Conservation (phyloP, 1,140 invertebrate genomes). For the Drosophila arizonae region DNA sequence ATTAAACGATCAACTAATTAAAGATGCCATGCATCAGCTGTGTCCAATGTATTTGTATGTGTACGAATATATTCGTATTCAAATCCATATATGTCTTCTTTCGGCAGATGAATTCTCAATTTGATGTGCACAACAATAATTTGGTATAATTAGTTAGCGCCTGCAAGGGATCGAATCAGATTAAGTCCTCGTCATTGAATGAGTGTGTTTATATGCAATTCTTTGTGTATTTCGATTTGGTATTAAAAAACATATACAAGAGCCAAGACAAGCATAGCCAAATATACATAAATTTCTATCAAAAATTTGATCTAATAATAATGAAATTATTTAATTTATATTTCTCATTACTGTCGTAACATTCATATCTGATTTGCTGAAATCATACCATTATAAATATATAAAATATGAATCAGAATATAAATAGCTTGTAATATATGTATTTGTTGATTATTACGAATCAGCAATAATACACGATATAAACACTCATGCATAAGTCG, state of each 20-base stretch:
- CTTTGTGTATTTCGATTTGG: too few relatives aligned
- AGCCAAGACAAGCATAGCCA: too few relatives aligned
- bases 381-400: too few relatives aligned
- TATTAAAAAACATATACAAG: too few relatives aligned
- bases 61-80: slow-evolving; percentile 21
- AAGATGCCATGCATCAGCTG: slow-evolving; percentile 50
- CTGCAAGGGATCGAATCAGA: neutral
- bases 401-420: too few relatives aligned
- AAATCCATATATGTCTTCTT: neutral
- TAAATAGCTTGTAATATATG: too few relatives aligned
- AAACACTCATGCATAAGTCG: too few relatives aligned
- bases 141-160: neutral
- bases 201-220: too few relatives aligned
- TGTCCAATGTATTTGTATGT: slow-evolving; percentile 11
- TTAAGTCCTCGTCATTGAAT: slow-evolving; percentile 7
- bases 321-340: neutral
- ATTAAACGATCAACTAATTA: slow-evolving; percentile 75
- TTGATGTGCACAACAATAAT: slow-evolving; percentile 2
- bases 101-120: slow-evolving; percentile 18
- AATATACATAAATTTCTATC: too few relatives aligned
- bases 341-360: neutral
- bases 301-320: too few relatives aligned
- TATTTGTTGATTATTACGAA: too few relatives aligned
- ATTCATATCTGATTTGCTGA: neutral
- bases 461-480: too few relatives aligned